Evolutionary conservation across 2,888 invertebrate species (phyloP).

Genomic region (Hypena proboscidalis): DNA sequence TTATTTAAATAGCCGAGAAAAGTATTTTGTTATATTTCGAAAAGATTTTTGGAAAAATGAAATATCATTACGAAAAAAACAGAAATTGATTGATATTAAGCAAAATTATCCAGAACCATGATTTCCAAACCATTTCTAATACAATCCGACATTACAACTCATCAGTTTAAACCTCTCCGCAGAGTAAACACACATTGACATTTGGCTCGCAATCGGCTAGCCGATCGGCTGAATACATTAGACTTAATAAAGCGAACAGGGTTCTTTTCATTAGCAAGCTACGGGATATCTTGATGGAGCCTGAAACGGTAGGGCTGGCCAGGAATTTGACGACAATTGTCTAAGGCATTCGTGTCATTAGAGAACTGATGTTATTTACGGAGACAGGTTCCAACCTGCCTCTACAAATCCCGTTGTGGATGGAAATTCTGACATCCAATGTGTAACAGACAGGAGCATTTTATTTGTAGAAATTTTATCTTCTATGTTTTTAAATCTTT

Average conservation of each 20-base stretch:
- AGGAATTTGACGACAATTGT: slow-evolving; percentile 1
- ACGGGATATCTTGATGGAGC: slow-evolving; percentile 71
- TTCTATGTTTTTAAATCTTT: too few relatives aligned
- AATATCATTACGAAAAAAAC: too few relatives aligned
- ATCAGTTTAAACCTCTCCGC: slow-evolving; percentile 38
- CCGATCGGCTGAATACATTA: slow-evolving; percentile 79
- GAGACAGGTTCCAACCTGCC: too few relatives aligned
- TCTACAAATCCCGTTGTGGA: too few relatives aligned
- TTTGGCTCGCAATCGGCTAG: slow-evolving; percentile 70
- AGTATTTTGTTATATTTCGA: too few relatives aligned
- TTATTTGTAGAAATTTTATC: too few relatives aligned
- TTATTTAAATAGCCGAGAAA: too few relatives aligned
- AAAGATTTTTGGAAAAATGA: too few relatives aligned
- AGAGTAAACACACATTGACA: slow-evolving; percentile 63
- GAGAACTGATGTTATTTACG: background rate
- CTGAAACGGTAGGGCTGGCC: slow-evolving; percentile 42
- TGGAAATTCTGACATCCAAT: too few relatives aligned
- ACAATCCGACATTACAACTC: slow-evolving; percentile 32
- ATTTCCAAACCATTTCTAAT: background rate
- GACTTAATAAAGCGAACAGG: slow-evolving; percentile 80
- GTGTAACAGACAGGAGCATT: too few relatives aligned
- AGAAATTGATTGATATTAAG: too few relatives aligned
- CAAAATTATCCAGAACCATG: too few relatives aligned
- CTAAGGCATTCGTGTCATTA: background rate
- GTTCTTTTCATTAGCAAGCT: slow-evolving; percentile 78